Evolutionary conservation across 2,797 vertebrate species (phyloP).

Genomic region (Astyanax mexicanus): DNA sequence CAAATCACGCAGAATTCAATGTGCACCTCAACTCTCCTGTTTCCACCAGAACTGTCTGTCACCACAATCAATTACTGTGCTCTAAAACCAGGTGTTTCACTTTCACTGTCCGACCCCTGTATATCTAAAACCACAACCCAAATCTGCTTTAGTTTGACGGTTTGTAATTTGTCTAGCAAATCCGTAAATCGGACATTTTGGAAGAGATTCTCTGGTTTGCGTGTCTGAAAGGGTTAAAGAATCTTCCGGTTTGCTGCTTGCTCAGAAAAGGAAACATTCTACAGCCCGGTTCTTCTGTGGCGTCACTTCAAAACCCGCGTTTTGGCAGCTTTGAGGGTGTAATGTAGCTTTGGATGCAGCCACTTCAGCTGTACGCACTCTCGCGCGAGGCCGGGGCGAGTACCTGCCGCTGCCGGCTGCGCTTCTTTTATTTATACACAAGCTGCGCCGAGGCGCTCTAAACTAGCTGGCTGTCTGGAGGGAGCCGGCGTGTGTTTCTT

Average conservation of each 20-base stretch:
- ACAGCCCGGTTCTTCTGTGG: neutral
- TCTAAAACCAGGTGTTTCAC: no score
- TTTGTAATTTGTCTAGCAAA: no score
- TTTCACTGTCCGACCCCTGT: no score
- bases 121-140: no score
- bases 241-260: neutral
- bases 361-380: neutral
- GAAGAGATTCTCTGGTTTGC: no score
- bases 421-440: conserved; percentile 4
- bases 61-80: no score
- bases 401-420: neutral
- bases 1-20: no score
- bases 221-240: no score
- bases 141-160: no score
- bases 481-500: conserved; percentile 7
- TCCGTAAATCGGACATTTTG: no score
- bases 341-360: neutral
- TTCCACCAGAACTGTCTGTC: no score
- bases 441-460: neutral
- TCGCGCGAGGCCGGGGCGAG: neutral
- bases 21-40: no score
- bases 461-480: neutral
- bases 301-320: neutral
- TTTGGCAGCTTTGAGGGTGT: neutral
- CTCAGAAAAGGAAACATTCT: neutral